A percentile compares a stretch with the other conserved stretches of the same genome.
phyloP scores from a whole-genome alignment of 2,113 vertebrate genomes.

The Actenoides hombroni region DNA sequence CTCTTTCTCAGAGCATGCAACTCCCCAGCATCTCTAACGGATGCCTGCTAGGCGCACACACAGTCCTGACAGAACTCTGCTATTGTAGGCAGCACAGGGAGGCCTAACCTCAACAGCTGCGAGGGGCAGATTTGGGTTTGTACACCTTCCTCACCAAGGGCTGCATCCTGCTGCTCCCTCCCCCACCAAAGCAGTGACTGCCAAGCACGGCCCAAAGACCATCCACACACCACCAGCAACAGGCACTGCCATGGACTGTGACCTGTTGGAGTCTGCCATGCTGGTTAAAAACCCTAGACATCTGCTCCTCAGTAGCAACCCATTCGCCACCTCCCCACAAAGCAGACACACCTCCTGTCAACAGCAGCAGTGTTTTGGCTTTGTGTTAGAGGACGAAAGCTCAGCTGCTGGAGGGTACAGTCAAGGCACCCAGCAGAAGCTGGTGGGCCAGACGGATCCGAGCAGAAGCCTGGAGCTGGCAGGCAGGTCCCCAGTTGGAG shows the following conservation, averaged over 20 bases:
- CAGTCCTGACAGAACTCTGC: not conserved
- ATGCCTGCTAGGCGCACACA: not conserved
- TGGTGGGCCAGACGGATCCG: fast-evolving
- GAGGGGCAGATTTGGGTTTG: not conserved
- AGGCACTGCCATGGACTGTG: not conserved
- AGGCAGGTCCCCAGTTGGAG: not conserved
- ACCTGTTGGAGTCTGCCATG: fast-evolving
- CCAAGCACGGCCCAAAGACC: fast-evolving
- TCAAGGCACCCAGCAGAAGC: not conserved
- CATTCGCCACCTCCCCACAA: not conserved
- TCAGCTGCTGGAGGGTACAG: not conserved
- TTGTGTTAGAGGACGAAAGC: not conserved
- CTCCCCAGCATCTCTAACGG: not conserved
- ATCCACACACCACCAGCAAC: not conserved
- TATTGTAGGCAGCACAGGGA: not conserved
- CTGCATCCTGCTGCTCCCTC: not conserved
- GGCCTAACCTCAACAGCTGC: not conserved
- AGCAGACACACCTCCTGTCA: not conserved
- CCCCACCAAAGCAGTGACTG: not conserved
- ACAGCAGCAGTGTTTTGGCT: not conserved
- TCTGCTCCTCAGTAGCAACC: not conserved
- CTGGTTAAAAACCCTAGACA: not conserved
- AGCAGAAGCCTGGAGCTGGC: not conserved
- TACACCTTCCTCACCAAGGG: not conserved
- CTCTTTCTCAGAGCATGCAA: not conserved